A percentile compares a stretch with the other conserved stretches of the same genome.
Evolutionary conservation across 2,888 invertebrate species (phyloP).

Genomic region (Biston stratarius): DNA sequence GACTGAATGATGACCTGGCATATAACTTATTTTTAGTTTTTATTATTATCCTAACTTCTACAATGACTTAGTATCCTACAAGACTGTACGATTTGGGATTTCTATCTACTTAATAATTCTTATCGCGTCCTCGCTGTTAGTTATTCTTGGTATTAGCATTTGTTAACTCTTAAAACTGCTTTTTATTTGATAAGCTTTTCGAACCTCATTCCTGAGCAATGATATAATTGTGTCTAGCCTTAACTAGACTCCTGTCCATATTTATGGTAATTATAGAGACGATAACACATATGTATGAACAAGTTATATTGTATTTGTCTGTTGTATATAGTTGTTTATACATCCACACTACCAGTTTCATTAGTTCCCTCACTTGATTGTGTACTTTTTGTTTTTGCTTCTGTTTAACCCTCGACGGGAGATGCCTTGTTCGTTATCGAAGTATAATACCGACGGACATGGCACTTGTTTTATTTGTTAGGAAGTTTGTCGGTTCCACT

Average conservation of each 20-base stretch:
- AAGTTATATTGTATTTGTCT: conserved; percentile 4
- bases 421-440: conserved; percentile 58
- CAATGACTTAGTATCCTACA: conserved; percentile 1
- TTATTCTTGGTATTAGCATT: conserved; percentile 48
- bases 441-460: conserved; percentile 64
- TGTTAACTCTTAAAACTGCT: conserved; percentile 43
- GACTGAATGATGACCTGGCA: conserved; percentile 16
- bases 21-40: conserved; percentile 16
- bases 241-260: too few relatives aligned
- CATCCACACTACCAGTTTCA: conserved; percentile 53
- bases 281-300: neutral
- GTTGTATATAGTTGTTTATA: conserved; percentile 43
- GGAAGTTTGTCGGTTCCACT: conserved; percentile 59
- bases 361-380: conserved; percentile 67
- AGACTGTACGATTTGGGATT: conserved; percentile 16
- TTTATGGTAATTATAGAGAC: too few relatives aligned
- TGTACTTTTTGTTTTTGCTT: conserved; percentile 68
- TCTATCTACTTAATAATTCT: conserved; percentile 9
- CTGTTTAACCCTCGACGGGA: conserved; percentile 61
- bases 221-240: neutral
- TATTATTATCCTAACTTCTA: conserved; percentile 3
- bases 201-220: conserved; percentile 20
- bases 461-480: conserved; percentile 62
- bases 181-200: conserved; percentile 61
- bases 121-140: conserved; percentile 14